Base-by-base conservation (phyloP, 2,113 vertebrate species). In the Anarhynchus alexandrinus region DNA sequence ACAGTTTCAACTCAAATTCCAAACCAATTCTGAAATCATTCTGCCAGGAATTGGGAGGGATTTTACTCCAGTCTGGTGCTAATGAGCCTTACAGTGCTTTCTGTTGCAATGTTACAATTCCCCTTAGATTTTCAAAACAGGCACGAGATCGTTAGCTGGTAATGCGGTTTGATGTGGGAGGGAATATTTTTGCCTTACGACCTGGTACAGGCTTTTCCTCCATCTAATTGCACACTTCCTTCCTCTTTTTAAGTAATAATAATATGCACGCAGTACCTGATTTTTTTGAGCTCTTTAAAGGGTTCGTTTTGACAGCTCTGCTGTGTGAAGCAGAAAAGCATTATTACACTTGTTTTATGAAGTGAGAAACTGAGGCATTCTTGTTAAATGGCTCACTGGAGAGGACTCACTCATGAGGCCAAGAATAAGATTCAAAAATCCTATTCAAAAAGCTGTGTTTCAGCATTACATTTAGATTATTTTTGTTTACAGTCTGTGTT, bases 151-250 rank as follows among this genome's bases (percentile, higher is more conserved):
- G 36, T 82, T 85, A 85, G 49, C 42, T 77, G 42, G 40, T 85
- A 87, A 45, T 54, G 49, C 57, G 82, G 49, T 22, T 57, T 80
- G 42, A 85, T 58, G 34, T 3, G 8, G 45, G 77, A 71, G 38
- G 71, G 51, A 66, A 29, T 83, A 58, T 93, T 94, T 92, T 91
- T 79, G 74, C 38, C 54, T 59, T 73, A 51, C 3, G 7, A 80
- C 66, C 62, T 47, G 51, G 14, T 91, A 40, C 70, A 85, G 42
- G 55, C 15, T 94, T 93, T 82, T 87, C 67, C 54, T 90, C 45
- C 51, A 36, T 77, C n/a, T 85, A 91, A 90, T 91, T 94, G 91
- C 81, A 85, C 42, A 32, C 73, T 97, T 94, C 78, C 74, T 95
- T 96, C 65, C 62, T 40, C 58, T 96, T 95, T 94, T 72, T 5